Evolutionary conservation across 1,140 invertebrate species (phyloP), one percentile per base, ranked within the genome.

Genomic region (Harlomillsia oculata): DNA sequence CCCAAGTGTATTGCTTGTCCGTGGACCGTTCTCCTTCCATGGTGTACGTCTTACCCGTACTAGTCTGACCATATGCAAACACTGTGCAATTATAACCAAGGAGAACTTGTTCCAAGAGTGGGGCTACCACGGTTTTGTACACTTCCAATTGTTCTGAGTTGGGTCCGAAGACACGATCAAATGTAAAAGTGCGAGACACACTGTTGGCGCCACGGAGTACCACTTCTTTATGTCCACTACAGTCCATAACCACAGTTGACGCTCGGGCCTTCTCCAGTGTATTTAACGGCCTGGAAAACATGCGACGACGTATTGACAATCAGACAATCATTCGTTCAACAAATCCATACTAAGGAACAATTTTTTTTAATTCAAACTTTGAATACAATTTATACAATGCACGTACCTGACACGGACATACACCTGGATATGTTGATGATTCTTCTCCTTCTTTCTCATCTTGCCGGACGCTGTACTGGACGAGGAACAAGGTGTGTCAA

Each of bases 61-160:
- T 93, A 13, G 92, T 97, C 74, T 97, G 95, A 1, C 95, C 95
- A 79, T 98, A 98, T 2, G 92, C 94, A 79, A 98, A 98, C 18
- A 98, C 89, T 1, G 94, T 98, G 72, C 94, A 97, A 72, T 97
- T 98, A 71, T 96, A 98, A 8, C 95, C 95, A 41, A 78, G 76
- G 13, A 97, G 73, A 13, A 97, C 93, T 75, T 97, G 89, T 51
- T 88, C 80, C 56, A 98, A 84, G 16, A 95, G 75, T 0, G 91
- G 91, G 45, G 77, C 81, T 9, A 96, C 91, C 48, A 97, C 85
- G 46, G 82, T 76, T 67, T 84, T 82, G 69, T 97, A 98, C 2
- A 98, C 82, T 71, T 94, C 86, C 29, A n/a, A 83, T 74, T 87
- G 85, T 66, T 81, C 82, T 6, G 85, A 84, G 21, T 78, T 70